Percentiles rank a stretch among this genome's conserved stretches.
Conservation (phyloP, 92 coral and sea anemone genomes). For the Epizoanthus scotinus region DNA sequence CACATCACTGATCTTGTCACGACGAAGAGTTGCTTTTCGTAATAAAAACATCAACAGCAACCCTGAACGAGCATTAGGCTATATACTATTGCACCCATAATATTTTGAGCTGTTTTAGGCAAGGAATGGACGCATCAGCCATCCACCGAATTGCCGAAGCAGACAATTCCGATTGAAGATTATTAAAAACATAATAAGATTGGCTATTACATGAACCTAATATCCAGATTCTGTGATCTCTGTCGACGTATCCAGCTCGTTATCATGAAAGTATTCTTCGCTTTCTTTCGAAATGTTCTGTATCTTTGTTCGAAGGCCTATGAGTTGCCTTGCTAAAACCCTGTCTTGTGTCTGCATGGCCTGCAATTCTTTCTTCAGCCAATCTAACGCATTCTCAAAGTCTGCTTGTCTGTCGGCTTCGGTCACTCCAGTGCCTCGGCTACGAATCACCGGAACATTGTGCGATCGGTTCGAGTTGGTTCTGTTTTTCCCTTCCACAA, state of each 20-base stretch:
- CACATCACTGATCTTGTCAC: too few relatives aligned
- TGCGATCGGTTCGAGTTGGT: neutral
- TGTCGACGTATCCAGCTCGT: constrained; percentile 39
- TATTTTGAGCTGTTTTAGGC: too few relatives aligned
- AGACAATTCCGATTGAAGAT: neutral
- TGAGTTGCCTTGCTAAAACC: constrained; percentile 70
- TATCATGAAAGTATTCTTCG: constrained; percentile 56
- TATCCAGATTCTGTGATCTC: constrained; percentile 46
- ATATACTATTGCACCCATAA: too few relatives aligned
- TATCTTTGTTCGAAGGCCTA: constrained; percentile 71
- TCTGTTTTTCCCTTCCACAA: constrained; percentile 21
- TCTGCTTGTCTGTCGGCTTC: constrained; percentile 66
- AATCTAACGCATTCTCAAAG: constrained; percentile 63
- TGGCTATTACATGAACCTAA: neutral
- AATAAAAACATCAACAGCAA: too few relatives aligned
- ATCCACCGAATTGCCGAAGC: too few relatives aligned
- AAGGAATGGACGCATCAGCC: too few relatives aligned
- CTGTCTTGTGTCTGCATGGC: constrained; percentile 79
- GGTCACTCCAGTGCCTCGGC: constrained; percentile 62
- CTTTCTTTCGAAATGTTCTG: constrained; percentile 67
- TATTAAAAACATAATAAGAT: neutral
- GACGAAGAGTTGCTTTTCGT: too few relatives aligned
- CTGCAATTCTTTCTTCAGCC: constrained; percentile 71
- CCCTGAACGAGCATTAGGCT: too few relatives aligned
- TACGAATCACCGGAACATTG: constrained; percentile 52